A percentile compares a stretch with the other conserved stretches of the same genome.
These are phyloP conservation scores for Apodemus speciosus DNA, from an alignment of 2,113 vertebrate species.

Conservation along the genomic window DNA sequence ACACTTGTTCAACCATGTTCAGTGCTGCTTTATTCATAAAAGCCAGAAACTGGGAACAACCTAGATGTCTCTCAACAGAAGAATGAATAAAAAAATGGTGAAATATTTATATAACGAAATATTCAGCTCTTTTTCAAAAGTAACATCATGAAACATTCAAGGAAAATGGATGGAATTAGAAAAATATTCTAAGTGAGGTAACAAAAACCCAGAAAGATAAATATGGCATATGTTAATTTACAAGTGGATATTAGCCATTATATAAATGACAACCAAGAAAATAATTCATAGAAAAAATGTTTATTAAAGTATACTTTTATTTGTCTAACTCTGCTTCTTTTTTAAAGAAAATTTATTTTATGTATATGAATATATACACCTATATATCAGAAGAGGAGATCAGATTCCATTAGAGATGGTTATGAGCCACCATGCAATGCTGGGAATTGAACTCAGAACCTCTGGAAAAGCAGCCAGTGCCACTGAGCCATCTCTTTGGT, in stretches of 20 bases:
- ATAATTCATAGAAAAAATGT: too few relatives aligned
- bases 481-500: too few relatives aligned
- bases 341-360: too few relatives aligned
- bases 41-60: not conserved
- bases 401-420: too few relatives aligned
- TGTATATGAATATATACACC: too few relatives aligned
- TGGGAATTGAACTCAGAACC: too few relatives aligned
- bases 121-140: not conserved
- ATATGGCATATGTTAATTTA: not conserved
- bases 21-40: not conserved
- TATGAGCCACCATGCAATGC: too few relatives aligned
- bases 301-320: too few relatives aligned
- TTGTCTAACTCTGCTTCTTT: not conserved
- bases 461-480: too few relatives aligned
- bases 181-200: not conserved
- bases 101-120: not conserved
- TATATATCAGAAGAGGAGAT: too few relatives aligned
- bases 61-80: not conserved
- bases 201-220: not conserved
- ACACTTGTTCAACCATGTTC: not conserved
- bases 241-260: not conserved
- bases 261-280: not conserved
- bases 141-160: not conserved
- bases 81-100: not conserved
- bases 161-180: not conserved